Percentiles rank a stretch among this genome's conserved stretches.
phyloP scores from a whole-genome alignment of 2,888 invertebrate genomes.

The Aromia moschata region DNA sequence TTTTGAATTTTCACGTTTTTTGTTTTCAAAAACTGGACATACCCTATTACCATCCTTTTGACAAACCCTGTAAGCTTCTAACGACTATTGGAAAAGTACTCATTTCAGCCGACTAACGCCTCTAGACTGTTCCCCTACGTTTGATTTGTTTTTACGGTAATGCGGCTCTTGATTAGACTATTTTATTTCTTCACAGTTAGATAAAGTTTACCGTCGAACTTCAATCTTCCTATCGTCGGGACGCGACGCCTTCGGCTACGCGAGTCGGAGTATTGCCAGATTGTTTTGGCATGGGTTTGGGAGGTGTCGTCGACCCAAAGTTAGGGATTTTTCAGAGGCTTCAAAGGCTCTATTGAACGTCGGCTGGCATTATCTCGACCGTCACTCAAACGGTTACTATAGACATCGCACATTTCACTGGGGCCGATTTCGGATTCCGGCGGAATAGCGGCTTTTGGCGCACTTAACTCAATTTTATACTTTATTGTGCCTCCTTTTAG shows the following conservation, averaged over 20 bases:
- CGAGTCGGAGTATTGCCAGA: conserved; percentile 34
- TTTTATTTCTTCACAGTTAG: too few species aligned
- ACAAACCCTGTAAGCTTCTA: too few species aligned
- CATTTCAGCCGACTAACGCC: too few species aligned
- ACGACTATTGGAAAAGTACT: too few species aligned
- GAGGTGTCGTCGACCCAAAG: conserved; percentile 36
- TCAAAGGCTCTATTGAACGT: conserved; percentile 36
- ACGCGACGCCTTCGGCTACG: neutral
- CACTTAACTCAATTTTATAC: conserved; percentile 29
- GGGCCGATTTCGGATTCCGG: conserved; percentile 21
- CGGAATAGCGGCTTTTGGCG: conserved; percentile 18
- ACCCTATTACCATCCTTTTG: too few species aligned
- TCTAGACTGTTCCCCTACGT: too few species aligned
- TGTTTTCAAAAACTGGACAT: too few species aligned
- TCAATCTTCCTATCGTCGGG: too few species aligned
- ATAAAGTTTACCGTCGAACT: too few species aligned
- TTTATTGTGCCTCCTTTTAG: conserved; percentile 26
- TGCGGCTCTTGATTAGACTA: too few species aligned
- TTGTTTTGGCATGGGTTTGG: conserved; percentile 40
- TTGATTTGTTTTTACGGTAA: too few species aligned
- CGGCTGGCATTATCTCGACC: conserved; percentile 25
- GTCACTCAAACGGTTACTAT: conserved; percentile 29
- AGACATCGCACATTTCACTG: conserved; percentile 14
- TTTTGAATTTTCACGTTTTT: too few species aligned
- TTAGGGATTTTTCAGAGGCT: conserved; percentile 32